Evolutionary conservation across 2,113 vertebrate genomes (phyloP), one percentile per base, ranked within the genome.

Genomic region (Lanius collurio): DNA sequence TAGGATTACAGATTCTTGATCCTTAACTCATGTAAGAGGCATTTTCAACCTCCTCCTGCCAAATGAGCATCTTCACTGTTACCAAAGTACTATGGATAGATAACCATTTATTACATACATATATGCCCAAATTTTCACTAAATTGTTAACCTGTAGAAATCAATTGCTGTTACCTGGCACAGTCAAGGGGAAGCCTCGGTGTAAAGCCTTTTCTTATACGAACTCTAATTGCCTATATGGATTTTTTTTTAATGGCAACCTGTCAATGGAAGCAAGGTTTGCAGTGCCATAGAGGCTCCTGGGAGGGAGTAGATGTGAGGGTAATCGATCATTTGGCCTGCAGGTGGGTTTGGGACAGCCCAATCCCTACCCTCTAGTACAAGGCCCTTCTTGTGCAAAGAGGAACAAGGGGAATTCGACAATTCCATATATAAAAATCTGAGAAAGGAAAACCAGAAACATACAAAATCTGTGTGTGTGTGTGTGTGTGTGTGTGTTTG

Each of bases 401-500:
- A 74, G 33, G 84, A 91, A 47, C 27, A 23, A 30, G 24, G 35
- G 30, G 35, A 70, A 39, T 39, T 11, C 26, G 63, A 55, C 10
- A 44, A 46, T 49, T 81, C 15, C 7, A 8, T 27, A 4, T 27
- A 9, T 7, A 71, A 33, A 84, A 89, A 60, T 1, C 22, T 44
- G 30, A 37, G 35, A 50, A 41, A 82, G 22, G 4, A 74, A 86
- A 91, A 31, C 8, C 10, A 13, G 28, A 6, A 35, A 5, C 10
- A 11, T 16, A 47, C 3, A 35, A 18, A 74, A 46, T 6, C 3
- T 10, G 4, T 27, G 3, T 6, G 7, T 6, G 5, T n/a, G n/a
- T n/a, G n/a, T n/a, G n/a, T n/a, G n/a, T n/a, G n/a, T n/a, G n/a
- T 23, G 2, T 7, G 5, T 7, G 4, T 49, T 15, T 50, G 15